Percentiles rank a stretch among this genome's conserved stretches.
Conservation (phyloP, 2,888 invertebrate species). For the Sceliomorpha sp. region DNA sequence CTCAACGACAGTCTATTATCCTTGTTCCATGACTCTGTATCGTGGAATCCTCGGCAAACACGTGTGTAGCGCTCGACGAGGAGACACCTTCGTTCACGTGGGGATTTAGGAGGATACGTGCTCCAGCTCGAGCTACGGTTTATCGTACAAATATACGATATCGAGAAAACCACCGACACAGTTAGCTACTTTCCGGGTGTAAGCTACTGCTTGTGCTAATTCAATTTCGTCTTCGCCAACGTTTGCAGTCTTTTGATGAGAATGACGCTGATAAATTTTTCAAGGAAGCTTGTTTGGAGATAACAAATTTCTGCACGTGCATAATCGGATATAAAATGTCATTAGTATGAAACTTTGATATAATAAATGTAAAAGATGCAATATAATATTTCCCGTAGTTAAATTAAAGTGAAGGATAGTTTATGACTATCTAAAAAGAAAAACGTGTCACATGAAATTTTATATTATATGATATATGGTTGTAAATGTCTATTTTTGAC, state of each 20-base stretch:
- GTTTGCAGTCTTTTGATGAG: slow-evolving; percentile 32
- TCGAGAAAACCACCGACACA: slow-evolving; percentile 37
- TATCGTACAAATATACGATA: slow-evolving; percentile 28
- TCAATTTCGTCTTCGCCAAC: slow-evolving; percentile 25
- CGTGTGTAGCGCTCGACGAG: slow-evolving; percentile 21
- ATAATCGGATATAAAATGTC: too few species aligned
- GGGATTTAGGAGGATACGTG: slow-evolving; percentile 39
- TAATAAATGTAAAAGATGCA: too few species aligned
- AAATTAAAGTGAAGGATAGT: too few species aligned
- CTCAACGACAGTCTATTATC: background rate
- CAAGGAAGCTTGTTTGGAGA: too few species aligned
- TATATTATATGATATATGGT: too few species aligned
- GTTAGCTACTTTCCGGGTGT: slow-evolving; percentile 40
- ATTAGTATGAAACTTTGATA: too few species aligned
- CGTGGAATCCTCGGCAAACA: slow-evolving; percentile 14
- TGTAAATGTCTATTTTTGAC: too few species aligned
- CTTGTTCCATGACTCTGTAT: slow-evolving; percentile 24
- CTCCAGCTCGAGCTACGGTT: background rate
- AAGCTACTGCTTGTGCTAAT: slow-evolving; percentile 37
- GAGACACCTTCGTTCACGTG: slow-evolving; percentile 15
- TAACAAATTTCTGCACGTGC: too few species aligned
- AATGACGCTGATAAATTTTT: background rate
- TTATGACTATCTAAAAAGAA: too few species aligned
- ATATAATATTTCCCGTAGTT: too few species aligned
- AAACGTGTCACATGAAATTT: too few species aligned